Evolutionary conservation across 2,888 invertebrate genomes (phyloP).

Genomic region (Nemotelus pantherinus): DNA sequence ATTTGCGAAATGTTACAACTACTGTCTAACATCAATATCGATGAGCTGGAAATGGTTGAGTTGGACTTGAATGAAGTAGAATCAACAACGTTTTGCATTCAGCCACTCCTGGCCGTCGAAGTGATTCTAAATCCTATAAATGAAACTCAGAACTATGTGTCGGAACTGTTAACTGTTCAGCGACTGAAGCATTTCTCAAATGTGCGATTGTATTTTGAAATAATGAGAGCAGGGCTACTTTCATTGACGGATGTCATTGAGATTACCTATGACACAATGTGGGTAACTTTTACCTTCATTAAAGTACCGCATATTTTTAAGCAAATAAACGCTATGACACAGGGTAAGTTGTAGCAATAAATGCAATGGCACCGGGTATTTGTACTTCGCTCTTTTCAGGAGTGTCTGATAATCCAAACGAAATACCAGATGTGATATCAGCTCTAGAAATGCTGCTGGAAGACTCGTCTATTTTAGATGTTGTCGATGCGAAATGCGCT

Average conservation of each 20-base stretch:
- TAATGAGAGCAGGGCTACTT: constrained; percentile 88
- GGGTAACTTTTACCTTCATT: constrained; percentile 94
- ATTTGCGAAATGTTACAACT: constrained; percentile 60
- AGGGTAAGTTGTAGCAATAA: constrained; percentile 61
- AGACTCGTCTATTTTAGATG: constrained; percentile 84
- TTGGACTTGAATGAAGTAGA: constrained; percentile 71
- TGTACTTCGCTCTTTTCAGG: constrained; percentile 44
- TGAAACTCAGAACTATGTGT: constrained; percentile 81
- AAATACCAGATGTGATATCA: constrained; percentile 79
- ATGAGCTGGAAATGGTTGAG: constrained; percentile 59
- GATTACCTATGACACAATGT: constrained; percentile 85
- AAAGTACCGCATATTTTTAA: constrained; percentile 87
- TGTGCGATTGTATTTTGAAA: constrained; percentile 85
- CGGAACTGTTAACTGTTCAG: constrained; percentile 85
- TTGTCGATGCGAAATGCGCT: constrained; percentile 88
- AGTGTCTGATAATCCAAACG: constrained; percentile 71
- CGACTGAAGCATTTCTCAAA: constrained; percentile 84
- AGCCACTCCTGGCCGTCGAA: constrained; percentile 85
- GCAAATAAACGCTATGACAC: constrained; percentile 71
- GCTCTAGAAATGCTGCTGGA: constrained; percentile 87
- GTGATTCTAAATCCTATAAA: constrained; percentile 86
- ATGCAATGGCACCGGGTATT: not conserved
- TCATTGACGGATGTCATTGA: constrained; percentile 88
- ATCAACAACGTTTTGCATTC: constrained; percentile 77
- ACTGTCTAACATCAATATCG: constrained; percentile 60